These are phyloP conservation scores for Hepsetus odoe DNA, from an alignment of 2,113 vertebrate genomes.

Conservation along the genomic window DNA sequence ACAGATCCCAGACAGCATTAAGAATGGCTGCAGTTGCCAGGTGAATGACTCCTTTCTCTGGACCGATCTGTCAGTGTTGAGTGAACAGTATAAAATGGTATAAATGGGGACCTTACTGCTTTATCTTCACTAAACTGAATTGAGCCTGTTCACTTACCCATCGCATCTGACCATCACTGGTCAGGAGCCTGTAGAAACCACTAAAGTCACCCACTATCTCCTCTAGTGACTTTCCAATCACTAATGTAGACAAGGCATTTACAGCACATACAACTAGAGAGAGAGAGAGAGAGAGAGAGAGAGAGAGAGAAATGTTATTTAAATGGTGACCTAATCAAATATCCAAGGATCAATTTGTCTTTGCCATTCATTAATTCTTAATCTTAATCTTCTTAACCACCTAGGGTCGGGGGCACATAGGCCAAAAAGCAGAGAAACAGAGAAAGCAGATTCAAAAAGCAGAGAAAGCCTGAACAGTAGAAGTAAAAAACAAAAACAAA, in stretches of 20 bases:
- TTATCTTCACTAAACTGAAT: neutral
- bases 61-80: conserved; percentile 69
- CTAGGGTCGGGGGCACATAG: too few species aligned
- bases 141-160: conserved; percentile 67
- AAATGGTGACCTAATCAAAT: too few species aligned
- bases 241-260: conserved; percentile 67
- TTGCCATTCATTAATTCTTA: too few species aligned
- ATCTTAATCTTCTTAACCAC: too few species aligned
- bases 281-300: neutral
- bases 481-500: too few species aligned
- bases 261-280: conserved; percentile 76
- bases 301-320: too few species aligned
- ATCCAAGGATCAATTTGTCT: too few species aligned
- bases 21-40: conserved; percentile 77
- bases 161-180: conserved; percentile 79
- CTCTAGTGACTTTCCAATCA: conserved; percentile 73
- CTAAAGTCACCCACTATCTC: conserved; percentile 80
- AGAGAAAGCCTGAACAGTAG: too few species aligned
- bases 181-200: conserved; percentile 79
- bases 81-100: conserved; percentile 5
- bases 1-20: conserved; percentile 83
- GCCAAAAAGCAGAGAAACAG: too few species aligned
- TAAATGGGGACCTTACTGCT: neutral
- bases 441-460: too few species aligned
- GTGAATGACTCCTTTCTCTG: conserved; percentile 80